A percentile compares a stretch with the other conserved stretches of the same genome.
These are phyloP conservation scores for Plecturocebus donacophilus DNA, from an alignment of 2,113 vertebrate genomes.

Conservation along the genomic window DNA sequence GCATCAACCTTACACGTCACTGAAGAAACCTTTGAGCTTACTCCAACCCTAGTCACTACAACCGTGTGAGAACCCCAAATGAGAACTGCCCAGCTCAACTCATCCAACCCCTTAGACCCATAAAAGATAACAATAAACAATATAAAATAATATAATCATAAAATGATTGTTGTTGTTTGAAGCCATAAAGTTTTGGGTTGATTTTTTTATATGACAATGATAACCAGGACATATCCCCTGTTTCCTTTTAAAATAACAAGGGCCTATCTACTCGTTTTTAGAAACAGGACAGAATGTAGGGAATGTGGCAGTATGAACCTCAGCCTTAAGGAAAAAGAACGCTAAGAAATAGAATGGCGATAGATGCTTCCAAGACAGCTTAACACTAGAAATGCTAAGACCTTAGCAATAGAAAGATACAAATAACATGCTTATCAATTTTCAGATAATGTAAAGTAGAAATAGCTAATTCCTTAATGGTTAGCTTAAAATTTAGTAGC, in stretches of 20 bases:
- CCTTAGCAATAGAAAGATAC: neutral
- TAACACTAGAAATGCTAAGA: neutral
- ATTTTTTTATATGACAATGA: neutral
- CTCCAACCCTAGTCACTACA: neutral
- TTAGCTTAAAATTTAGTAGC: neutral
- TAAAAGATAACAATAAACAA: neutral
- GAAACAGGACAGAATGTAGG: neutral
- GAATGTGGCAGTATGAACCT: neutral
- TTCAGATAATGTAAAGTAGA: conserved; percentile 10
- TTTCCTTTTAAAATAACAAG: conserved; percentile 29
- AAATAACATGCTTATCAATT: conserved; percentile 1
- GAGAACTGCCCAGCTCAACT: neutral
- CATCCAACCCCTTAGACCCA: neutral
- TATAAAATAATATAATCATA: neutral
- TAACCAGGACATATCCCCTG: neutral
- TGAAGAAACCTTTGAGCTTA: neutral
- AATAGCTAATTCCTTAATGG: neutral
- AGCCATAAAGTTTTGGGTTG: neutral
- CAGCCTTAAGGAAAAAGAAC: neutral
- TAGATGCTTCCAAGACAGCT: neutral
- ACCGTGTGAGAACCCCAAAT: neutral
- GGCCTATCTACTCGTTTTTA: neutral
- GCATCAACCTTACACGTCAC: neutral
- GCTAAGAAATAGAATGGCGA: neutral
- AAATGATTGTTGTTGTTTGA: neutral